Base-by-base conservation (phyloP, 2,113 vertebrate species). In the Orientallactaga bullata region DNA sequence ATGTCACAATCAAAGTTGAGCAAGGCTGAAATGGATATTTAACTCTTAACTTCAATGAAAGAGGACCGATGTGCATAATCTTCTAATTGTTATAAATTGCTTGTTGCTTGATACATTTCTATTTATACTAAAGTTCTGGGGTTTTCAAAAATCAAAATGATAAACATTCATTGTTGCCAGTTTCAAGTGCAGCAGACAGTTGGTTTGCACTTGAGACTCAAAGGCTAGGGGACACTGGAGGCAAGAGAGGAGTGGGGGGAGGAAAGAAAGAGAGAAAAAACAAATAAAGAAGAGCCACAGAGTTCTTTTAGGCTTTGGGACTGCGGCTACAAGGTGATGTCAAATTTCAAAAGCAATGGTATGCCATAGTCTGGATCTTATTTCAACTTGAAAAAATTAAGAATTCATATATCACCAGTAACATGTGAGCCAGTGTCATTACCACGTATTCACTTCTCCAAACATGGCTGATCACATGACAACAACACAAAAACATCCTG, bases 391-490 rank as follows among this genome's bases (percentile, higher is more conserved):
- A 42, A n/a, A n/a, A 80, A 58, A 18, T 63, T 17, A 20, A 51
- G 58, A 55, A 24, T 71, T 39, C 61, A 32, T 81, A 24, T 35
- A n/a, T 4, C 20, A 23, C 16, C 16, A 51, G 5, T 10, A 37
- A 26, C 4, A 3, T 4, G 15, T n/a, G 4, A 3, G 12, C 30
- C 63, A 24, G 12, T 0, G 3, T 32, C 58, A 11, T 32, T 3
- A 23, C 3, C 20, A 5, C 32, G 4, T 6, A 28, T 9, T 71
- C 61, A 20, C 32, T 1, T 35, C 18, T n/a, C n/a, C 1, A 28
- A 51, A 35, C 2, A 17, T 12, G 5, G 23, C 2, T n/a, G 21
- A 16, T 24, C 7, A 0, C 1, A 2, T 1, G 9, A 18, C 0
- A 1, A 0, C 16, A 15, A 17, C 73, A 37, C 30, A 24, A 20